Base-by-base conservation (phyloP, 2,113 vertebrate genomes). In the Leucoraja erinaceus region DNA sequence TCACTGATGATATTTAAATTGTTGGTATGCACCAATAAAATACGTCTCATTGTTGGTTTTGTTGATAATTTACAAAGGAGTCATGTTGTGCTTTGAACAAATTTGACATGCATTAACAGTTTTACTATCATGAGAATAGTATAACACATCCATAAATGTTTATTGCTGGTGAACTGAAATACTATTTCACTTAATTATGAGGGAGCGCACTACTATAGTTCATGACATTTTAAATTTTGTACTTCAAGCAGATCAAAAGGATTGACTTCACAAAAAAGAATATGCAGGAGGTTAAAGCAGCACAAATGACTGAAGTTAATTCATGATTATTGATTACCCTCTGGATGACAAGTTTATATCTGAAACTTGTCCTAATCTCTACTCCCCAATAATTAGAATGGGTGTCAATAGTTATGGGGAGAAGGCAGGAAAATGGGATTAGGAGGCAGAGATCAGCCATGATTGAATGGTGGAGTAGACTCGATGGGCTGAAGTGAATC, bases 141-240 rank as follows among this genome's bases (percentile, higher is more conserved):
- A 28, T 84, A 59, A 28, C 25, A 84, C 81, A 59, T 22, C 38
- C 81, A 59, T 84, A 84, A 84, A 84, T 59, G 54, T 59, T 84
- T 56, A 84, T 84, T 59, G 81, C 81, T 84, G 81, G 22, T 84
- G 59, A 84, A 84, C 81, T 12, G 81, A 59, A 59, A 81, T 54
- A 59, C 7, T 59, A 59, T 84, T 84, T 84, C 81, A 59, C 54
- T 59, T 84, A 59, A 84, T 59, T 84, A 28, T 56, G 10, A 59
- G 22, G 81, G 81, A 59, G 18, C 12, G 28, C 47, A 56, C 56
- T 25, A 9, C 81, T 10, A 0, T 28, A 84, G 10, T 18, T 28
- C 11, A 0, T 59, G 81, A 28, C 5, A 56, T 84, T 84, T 84
- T 56, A 84, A 28, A 2, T 56, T 47, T 84, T 59, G 54, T 20